A percentile compares a stretch with the other conserved stretches of the same genome.
These are phyloP conservation scores for Myopa tessellatipennis DNA, from an alignment of 2,888 invertebrate species.

Conservation along the genomic window DNA sequence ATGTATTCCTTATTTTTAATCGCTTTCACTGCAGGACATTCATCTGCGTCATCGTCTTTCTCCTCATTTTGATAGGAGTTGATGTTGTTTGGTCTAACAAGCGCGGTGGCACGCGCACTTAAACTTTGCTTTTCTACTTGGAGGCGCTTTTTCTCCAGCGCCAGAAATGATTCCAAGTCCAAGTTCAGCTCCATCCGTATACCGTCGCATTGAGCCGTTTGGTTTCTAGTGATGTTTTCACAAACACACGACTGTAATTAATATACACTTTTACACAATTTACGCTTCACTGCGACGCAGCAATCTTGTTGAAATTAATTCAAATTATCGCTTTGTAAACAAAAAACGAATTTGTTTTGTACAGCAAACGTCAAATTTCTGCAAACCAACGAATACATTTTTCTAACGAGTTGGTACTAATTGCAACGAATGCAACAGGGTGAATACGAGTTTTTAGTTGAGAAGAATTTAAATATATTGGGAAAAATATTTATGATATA, in stretches of 20 bases:
- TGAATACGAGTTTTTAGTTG: neutral
- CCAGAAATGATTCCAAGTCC: slow-evolving; percentile 57
- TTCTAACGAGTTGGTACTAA: slow-evolving; percentile 10
- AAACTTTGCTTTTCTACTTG: slow-evolving; percentile 53
- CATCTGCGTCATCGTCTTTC: neutral
- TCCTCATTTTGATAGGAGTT: neutral
- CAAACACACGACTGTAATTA: neutral
- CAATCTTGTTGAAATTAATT: slow-evolving; percentile 15
- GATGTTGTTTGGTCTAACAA: slow-evolving; percentile 21
- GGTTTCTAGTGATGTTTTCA: neutral
- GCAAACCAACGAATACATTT: neutral
- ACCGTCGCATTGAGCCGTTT: slow-evolving; percentile 6
- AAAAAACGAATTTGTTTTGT: slow-evolving; percentile 26
- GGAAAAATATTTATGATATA: neutral
- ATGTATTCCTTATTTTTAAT: slow-evolving; percentile 43
- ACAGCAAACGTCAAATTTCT: neutral
- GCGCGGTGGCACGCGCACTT: slow-evolving; percentile 13
- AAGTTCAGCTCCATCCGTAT: slow-evolving; percentile 42
- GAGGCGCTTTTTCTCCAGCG: slow-evolving; percentile 52
- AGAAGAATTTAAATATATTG: neutral
- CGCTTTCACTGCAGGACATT: slow-evolving; percentile 53
- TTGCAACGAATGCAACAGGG: neutral
- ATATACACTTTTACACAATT: neutral
- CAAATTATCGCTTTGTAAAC: slow-evolving; percentile 28
- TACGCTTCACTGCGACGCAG: slow-evolving; percentile 14